Conservation (phyloP, 2,888 invertebrate species). For the Drosophila quinaria region DNA sequence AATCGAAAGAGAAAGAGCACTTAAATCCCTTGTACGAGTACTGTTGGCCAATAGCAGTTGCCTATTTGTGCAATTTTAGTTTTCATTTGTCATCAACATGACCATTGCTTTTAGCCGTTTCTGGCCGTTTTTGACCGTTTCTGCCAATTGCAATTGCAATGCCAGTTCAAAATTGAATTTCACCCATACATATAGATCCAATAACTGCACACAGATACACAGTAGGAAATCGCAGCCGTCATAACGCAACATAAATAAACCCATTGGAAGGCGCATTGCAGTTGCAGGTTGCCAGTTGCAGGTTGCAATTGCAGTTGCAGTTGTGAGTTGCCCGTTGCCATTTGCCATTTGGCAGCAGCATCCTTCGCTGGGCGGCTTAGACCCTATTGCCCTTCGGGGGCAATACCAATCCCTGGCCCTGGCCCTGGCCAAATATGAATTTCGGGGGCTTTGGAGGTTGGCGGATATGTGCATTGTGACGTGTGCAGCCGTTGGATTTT, state of each 20-base stretch:
- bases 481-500: constrained; percentile 66
- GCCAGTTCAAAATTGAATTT: constrained; percentile 73
- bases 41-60: constrained; percentile 51
- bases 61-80: constrained; percentile 66
- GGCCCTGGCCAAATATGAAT: constrained; percentile 28
- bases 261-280: constrained; percentile 74
- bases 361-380: constrained; percentile 43
- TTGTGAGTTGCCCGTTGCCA: constrained; percentile 16
- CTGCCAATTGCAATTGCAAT: constrained; percentile 73
- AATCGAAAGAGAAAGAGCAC: not conserved
- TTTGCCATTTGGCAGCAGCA: constrained; percentile 15
- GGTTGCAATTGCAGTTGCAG: constrained; percentile 16
- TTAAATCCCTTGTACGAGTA: constrained; percentile 7
- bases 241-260: constrained; percentile 79
- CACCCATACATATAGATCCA: constrained; percentile 38
- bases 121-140: constrained; percentile 15
- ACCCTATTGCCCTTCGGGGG: constrained; percentile 58
- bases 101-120: constrained; percentile 57
- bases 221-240: constrained; percentile 57
- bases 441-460: constrained; percentile 29
- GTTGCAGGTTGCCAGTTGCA: constrained; percentile 42
- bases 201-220: constrained; percentile 42
- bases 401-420: constrained; percentile 17
- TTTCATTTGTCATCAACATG: constrained; percentile 75
- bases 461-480: constrained; percentile 37